Conservation (phyloP, 2,888 invertebrate species). For the Drosophila parthenogenetica region DNA sequence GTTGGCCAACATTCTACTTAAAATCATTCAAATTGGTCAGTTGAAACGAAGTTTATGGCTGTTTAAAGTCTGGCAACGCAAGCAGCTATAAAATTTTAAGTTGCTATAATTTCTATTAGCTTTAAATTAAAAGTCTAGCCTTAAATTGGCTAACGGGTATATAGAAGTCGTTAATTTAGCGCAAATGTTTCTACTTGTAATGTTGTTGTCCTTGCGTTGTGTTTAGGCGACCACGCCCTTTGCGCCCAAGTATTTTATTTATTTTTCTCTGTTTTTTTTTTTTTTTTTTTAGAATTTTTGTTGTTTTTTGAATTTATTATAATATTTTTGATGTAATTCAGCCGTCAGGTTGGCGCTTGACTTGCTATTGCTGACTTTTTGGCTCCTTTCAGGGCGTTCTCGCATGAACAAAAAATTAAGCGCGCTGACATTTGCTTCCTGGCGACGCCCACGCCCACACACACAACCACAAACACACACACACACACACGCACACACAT, state of each 20-base stretch:
- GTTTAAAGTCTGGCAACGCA: not conserved
- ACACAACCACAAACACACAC: slow-evolving; percentile 16
- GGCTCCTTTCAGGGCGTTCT: slow-evolving; percentile 34
- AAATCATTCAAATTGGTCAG: not conserved
- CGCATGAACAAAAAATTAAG: slow-evolving; percentile 56
- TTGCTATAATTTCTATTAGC: no score
- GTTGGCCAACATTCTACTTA: no score
- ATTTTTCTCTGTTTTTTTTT: not conserved
- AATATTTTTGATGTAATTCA: slow-evolving; percentile 54
- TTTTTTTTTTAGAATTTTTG: not conserved
- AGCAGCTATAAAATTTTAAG: not conserved
- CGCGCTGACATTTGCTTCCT: slow-evolving; percentile 62
- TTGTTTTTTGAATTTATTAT: slow-evolving; percentile 41
- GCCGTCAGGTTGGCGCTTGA: slow-evolving; percentile 37
- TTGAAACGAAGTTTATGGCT: not conserved
- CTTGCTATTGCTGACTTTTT: slow-evolving; percentile 8
- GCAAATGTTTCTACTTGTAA: not conserved
- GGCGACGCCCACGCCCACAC: slow-evolving; percentile 51
- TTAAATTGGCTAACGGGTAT: not conserved
- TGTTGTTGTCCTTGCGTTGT: slow-evolving; percentile 19
- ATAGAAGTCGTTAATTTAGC: not conserved
- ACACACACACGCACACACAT: slow-evolving; percentile 20
- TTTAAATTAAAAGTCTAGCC: no score
- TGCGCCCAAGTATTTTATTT: slow-evolving; percentile 32
- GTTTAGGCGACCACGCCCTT: slow-evolving; percentile 38